A percentile compares a stretch with the other conserved stretches of the same genome.
These are phyloP conservation scores for Paramormyrops kingsleyae DNA, from an alignment of 2,113 vertebrate genomes.

Conservation along the genomic window DNA sequence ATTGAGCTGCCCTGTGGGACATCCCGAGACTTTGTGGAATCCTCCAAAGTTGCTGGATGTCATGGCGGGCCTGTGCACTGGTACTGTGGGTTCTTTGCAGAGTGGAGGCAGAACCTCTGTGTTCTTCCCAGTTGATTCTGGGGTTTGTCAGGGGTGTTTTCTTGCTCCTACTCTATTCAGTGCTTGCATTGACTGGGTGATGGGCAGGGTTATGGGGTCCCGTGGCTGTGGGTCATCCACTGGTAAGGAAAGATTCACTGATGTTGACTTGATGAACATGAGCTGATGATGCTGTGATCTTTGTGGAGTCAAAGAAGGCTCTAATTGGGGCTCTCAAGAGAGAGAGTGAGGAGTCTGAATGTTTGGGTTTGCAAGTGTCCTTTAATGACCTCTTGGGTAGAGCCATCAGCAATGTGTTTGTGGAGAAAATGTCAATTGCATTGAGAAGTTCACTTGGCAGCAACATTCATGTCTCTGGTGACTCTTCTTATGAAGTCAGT, in stretches of 20 bases:
- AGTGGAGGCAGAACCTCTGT: too few relatives aligned
- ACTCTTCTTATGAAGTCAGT: background rate
- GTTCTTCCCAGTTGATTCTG: too few relatives aligned
- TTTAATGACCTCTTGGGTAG: background rate
- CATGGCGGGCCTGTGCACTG: too few relatives aligned
- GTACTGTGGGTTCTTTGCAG: too few relatives aligned
- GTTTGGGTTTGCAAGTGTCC: background rate
- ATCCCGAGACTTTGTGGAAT: too few relatives aligned
- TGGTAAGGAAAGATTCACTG: background rate
- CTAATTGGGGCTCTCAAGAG: background rate
- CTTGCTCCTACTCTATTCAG: background rate
- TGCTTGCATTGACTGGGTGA: background rate
- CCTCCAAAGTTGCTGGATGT: too few relatives aligned
- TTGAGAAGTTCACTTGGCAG: background rate
- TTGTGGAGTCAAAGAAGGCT: background rate
- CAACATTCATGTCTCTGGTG: background rate
- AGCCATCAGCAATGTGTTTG: background rate
- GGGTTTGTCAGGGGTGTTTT: too few relatives aligned
- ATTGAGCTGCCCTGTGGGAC: too few relatives aligned
- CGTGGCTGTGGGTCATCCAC: too few relatives aligned
- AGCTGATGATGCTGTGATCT: background rate
- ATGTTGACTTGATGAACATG: too few relatives aligned
- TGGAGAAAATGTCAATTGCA: background rate
- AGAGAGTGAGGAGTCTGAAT: background rate
- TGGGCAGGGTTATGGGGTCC: too few relatives aligned